Percentiles rank a stretch among this genome's conserved stretches.
These are phyloP conservation scores for Pachyrhynchus sulphureomaculatus DNA, from an alignment of 1,140 invertebrate species.

Conservation along the genomic window DNA sequence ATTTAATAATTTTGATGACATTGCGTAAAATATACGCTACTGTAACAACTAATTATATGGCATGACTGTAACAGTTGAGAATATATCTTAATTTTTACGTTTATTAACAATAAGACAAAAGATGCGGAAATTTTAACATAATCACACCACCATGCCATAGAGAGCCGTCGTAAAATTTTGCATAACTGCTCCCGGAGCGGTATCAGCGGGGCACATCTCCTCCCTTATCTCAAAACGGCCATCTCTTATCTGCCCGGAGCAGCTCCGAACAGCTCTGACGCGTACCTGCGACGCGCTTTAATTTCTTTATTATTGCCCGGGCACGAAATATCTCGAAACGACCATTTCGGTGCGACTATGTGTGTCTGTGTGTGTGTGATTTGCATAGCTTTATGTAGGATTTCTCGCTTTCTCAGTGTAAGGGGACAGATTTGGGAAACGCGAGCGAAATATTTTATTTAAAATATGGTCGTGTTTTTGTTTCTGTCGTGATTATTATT, in stretches of 20 bases:
- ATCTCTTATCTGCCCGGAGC: constrained; percentile 26
- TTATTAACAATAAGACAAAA: background rate
- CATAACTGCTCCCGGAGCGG: constrained; percentile 23
- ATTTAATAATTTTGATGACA: too few relatives aligned
- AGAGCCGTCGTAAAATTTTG: constrained; percentile 23
- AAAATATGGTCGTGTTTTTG: too few relatives aligned
- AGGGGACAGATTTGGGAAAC: background rate
- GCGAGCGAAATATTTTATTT: too few relatives aligned
- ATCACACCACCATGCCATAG: constrained; percentile 12
- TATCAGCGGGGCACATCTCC: constrained; percentile 14
- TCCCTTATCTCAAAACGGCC: constrained; percentile 13
- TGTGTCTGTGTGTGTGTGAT: background rate
- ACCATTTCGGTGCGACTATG: constrained; percentile 10
- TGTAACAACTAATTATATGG: too few relatives aligned
- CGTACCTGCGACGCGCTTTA: constrained; percentile 25
- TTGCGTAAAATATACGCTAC: too few relatives aligned
- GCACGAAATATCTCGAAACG: constrained; percentile 18
- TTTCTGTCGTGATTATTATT: too few relatives aligned
- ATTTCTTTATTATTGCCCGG: constrained; percentile 28
- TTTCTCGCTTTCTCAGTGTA: background rate
- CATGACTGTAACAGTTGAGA: too few relatives aligned
- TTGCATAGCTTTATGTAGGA: constrained; percentile 28
- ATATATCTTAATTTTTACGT: too few relatives aligned
- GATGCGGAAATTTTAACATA: constrained; percentile 16
- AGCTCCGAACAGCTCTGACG: constrained; percentile 2